Evolutionary conservation across 2,888 invertebrate species (phyloP).

Genomic region (Drosophila merina): DNA sequence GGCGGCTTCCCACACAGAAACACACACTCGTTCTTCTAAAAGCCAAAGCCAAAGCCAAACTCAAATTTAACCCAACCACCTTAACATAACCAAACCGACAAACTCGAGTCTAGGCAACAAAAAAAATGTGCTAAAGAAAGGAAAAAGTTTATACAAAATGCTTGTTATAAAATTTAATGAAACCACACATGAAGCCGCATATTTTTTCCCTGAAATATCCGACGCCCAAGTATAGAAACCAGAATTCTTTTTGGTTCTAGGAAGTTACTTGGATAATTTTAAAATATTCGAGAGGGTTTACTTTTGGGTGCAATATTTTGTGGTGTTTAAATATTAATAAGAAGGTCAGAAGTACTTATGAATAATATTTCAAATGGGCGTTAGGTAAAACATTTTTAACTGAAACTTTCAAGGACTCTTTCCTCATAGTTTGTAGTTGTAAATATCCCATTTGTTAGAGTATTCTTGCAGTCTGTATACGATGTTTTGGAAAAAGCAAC

Average conservation of each 20-base stretch:
- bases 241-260: neutral
- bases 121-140: constrained; percentile 33
- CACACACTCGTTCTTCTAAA: constrained; percentile 4
- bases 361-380: too few species aligned
- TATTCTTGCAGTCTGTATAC: neutral
- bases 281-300: too few species aligned
- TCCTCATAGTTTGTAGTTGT: too few species aligned
- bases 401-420: too few species aligned
- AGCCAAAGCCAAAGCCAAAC: constrained; percentile 30
- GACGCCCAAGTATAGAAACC: neutral
- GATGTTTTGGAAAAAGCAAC: neutral
- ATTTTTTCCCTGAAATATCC: constrained; percentile 39
- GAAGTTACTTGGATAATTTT: neutral
- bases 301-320: too few species aligned
- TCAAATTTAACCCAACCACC: constrained; percentile 26
- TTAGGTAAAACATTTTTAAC: too few species aligned
- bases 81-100: constrained; percentile 32
- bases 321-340: too few species aligned
- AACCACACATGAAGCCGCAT: constrained; percentile 62
- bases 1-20: constrained; percentile 37
- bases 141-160: constrained; percentile 57
- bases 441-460: neutral
- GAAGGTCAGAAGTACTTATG: too few species aligned
- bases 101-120: constrained; percentile 48
- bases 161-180: constrained; percentile 75